phyloP scores from a whole-genome alignment of 2,888 invertebrate species.

The Idaea biselata region DNA sequence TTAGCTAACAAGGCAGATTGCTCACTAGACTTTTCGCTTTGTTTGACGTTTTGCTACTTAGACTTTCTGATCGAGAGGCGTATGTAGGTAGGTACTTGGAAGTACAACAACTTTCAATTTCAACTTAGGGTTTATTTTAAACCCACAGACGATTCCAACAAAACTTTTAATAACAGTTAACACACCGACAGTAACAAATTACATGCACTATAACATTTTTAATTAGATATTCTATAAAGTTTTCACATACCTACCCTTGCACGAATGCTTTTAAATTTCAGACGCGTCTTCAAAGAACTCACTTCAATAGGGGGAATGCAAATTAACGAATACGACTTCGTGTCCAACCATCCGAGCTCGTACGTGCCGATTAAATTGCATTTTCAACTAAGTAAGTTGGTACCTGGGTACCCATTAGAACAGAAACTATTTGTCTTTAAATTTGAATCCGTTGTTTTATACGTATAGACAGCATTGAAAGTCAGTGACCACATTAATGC shows the following conservation, averaged over 20 bases:
- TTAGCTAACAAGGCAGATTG: too few species aligned
- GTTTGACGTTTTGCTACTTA: too few species aligned
- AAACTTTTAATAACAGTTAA: too few species aligned
- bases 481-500: too few species aligned
- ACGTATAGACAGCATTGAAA: neutral
- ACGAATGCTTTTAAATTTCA: neutral
- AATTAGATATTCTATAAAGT: neutral
- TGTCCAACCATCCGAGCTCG: conserved; percentile 1
- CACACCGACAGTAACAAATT: too few species aligned
- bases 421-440: neutral
- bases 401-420: neutral
- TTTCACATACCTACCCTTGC: neutral
- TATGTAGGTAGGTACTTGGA: too few species aligned
- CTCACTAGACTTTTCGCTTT: too few species aligned
- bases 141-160: too few species aligned
- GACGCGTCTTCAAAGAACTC: neutral
- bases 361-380: neutral
- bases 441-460: neutral
- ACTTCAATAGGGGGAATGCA: neutral
- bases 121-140: too few species aligned
- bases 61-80: too few species aligned
- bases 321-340: neutral
- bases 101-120: too few species aligned
- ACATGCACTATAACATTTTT: neutral
- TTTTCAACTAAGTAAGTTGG: neutral